Base-by-base conservation (phyloP, 1,140 invertebrate species). In the Trypoxylus dichotomus region DNA sequence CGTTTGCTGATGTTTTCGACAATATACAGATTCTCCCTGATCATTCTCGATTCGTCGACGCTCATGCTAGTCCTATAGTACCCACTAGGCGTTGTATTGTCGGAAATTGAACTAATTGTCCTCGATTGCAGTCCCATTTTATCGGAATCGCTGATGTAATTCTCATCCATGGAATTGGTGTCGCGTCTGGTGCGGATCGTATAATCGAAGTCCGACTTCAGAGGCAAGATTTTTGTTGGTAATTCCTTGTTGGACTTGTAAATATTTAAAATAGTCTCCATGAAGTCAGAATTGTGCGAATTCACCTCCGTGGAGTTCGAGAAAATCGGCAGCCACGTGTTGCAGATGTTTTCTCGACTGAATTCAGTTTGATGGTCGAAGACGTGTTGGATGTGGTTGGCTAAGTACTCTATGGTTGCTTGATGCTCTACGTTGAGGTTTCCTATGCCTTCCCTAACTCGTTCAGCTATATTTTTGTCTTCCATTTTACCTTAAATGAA, bases 291-390 rank as follows among this genome's bases (percentile, higher is more conserved):
- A 24, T 68, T 68, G 21, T 25, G 5, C 21, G 60, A 68, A 19
- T 43, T 74, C 11, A 74, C 41, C 32, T 74, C 41, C 3, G 72
- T 74, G 6, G 72, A 41, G 3, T 43, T 41, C 19, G 32, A 74
- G 41, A 74, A 74, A 19, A 74, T 74, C 5, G 72, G 72, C 13
- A 74, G 41, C 72, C 72, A 74, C 6, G 41, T 29, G 29, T 74
- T 74, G 29, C 24, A 68, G 60, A 68, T 27, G 15, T 41, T 74
- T 41, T 37, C 72, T 21, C 13, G 29, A 15, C 72, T 42, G 10
- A 41, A 19, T 3, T 37, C 41, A 32, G 41, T 19, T 74, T 37
- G 72, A 24, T 74, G 72, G n/a, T 74, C 32, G 41, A 74, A 74
- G 10, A 74, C 41, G 72, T 74, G 7, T 27, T 41, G 41, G n/a